phyloP scores from a whole-genome alignment of 2,888 invertebrate species.

The Lasioglossum villosulum region DNA sequence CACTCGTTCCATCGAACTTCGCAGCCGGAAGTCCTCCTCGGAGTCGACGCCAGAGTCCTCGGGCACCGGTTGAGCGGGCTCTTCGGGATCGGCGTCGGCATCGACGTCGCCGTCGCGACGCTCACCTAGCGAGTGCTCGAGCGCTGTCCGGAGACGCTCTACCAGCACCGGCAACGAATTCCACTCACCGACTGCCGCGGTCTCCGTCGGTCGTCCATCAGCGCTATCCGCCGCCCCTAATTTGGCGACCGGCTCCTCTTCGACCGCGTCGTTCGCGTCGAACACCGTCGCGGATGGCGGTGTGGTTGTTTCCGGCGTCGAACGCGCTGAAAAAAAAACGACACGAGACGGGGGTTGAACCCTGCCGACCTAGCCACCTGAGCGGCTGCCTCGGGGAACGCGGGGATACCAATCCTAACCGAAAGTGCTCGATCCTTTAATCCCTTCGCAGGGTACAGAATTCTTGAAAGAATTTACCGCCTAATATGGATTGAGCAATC shows the following conservation, averaged over 20 bases:
- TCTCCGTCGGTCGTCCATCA: conserved; percentile 59
- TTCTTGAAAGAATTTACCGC: no score
- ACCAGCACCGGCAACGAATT: conserved; percentile 84
- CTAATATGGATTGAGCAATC: no score
- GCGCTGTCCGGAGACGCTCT: conserved; percentile 84
- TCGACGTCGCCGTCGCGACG: not conserved
- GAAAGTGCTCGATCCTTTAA: not conserved
- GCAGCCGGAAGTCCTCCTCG: conserved; percentile 87
- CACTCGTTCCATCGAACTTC: conserved; percentile 79
- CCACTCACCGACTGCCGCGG: conserved; percentile 82
- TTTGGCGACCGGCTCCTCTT: conserved; percentile 26
- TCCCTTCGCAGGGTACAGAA: not conserved
- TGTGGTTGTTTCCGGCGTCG: conserved; percentile 37
- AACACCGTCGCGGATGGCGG: conserved; percentile 13
- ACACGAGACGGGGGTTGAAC: conserved; percentile 60
- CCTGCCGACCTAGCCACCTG: conserved; percentile 39
- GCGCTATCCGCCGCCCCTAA: conserved; percentile 24
- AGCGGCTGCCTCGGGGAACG: conserved; percentile 9
- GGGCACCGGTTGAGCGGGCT: conserved; percentile 42
- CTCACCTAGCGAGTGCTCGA: conserved; percentile 77
- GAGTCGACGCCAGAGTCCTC: conserved; percentile 86
- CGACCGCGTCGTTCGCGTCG: conserved; percentile 18
- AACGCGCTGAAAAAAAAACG: conserved; percentile 60
- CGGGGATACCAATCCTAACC: conserved; percentile 3
- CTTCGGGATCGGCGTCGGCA: conserved; percentile 11